These are phyloP conservation scores for Lepidocolaptes lacrymiger DNA, from an alignment of 2,797 vertebrate genomes.

Conservation along the genomic window DNA sequence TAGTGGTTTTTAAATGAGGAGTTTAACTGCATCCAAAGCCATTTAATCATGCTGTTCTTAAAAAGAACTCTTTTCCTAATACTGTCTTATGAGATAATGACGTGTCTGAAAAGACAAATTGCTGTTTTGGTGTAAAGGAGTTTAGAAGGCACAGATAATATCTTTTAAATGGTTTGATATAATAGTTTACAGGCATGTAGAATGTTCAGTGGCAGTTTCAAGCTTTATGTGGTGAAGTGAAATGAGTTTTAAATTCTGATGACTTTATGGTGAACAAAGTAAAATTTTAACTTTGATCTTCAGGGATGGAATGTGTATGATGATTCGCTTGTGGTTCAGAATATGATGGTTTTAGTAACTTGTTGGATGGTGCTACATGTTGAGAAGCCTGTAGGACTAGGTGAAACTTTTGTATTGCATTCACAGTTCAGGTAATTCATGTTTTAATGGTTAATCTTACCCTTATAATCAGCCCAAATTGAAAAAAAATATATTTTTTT, in stretches of 20 bases:
- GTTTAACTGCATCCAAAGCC: neutral
- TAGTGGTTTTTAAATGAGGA: constrained; percentile 6
- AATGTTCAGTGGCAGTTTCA: neutral
- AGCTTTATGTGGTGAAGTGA: neutral
- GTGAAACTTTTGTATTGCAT: neutral
- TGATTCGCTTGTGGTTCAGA: constrained; percentile 43
- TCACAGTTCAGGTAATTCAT: neutral
- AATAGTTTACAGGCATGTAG: neutral
- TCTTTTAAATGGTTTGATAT: neutral
- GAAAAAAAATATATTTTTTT: neutral
- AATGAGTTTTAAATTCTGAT: neutral
- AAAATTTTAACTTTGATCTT: constrained; percentile 56
- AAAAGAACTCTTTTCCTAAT: neutral
- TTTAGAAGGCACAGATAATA: neutral
- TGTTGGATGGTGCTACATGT: neutral
- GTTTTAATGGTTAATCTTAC: neutral
- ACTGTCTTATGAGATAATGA: neutral
- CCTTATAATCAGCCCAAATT: neutral
- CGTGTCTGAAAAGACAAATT: neutral
- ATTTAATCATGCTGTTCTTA: neutral
- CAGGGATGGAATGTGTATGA: neutral
- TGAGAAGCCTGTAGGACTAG: neutral
- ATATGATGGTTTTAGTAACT: neutral
- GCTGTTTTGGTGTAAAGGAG: neutral
- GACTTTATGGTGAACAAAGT: neutral